Base-by-base conservation (phyloP, 2,797 vertebrate genomes). In the Crenuchus spilurus region DNA sequence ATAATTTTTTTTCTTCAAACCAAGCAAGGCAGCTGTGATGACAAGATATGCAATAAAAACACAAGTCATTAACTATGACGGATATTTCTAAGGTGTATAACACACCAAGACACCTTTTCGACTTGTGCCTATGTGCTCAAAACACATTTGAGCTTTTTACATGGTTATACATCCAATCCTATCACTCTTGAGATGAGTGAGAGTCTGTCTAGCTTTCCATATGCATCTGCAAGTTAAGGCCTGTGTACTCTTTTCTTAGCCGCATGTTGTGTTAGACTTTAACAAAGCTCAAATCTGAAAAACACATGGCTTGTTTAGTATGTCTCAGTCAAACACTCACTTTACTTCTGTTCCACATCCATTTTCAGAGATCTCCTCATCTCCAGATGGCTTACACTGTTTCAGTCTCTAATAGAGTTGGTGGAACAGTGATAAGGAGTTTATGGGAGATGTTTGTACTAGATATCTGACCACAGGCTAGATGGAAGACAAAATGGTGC, bases 11-110 rank as follows among this genome's bases (percentile, higher is more conserved):
- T 60, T 62, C 39, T 28, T n/a, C 13, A 75, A 72, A 77, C 52
- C 30, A 74, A 78, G 70, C 75, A 83, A 82, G 77, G 79, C 81
- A 80, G 67, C 79, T 80, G 76, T 83, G 73, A 84, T 71, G 74
- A 68, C 39, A 67, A 74, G 35, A 79, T 70, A 77, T 70, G 62
- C 31, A 74, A 71, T 48, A 57, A 70, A 76, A 70, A 72, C 54
- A 49, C 41, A 76, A 76, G 63, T 41, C 44, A 64, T 26, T 66
- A 31, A 66, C 52, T 18, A 22, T 57, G 46, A 68, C 37, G 42
- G 28, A 74, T 39, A 28, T 57, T 67, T 64, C 41, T 10, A 48
- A 39, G 44, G 41, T 73, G 24, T 51, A 58, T 55, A 57, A 66
- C 42, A 66, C 42, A 66, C 49, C 61, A 41, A 22, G 18, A 66